Conservation (phyloP, 2,113 vertebrate genomes). For the Psettodes erumei region DNA sequence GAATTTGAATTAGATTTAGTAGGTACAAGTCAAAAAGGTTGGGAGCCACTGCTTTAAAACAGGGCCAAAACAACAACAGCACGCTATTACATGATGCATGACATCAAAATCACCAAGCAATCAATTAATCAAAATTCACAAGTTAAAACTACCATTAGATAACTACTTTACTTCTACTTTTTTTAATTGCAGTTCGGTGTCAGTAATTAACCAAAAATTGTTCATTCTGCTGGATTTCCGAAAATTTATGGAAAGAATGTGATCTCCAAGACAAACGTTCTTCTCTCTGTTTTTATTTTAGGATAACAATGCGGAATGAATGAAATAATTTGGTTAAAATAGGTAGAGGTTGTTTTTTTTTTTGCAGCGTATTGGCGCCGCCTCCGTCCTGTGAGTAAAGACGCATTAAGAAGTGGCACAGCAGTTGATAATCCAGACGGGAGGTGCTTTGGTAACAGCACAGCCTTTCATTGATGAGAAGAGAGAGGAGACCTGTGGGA, state of each 20-base stretch:
- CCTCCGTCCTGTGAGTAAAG: slow-evolving; percentile 67
- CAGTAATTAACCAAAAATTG: neutral
- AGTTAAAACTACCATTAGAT: too few species aligned
- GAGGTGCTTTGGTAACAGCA: slow-evolving; percentile 14
- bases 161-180: too few species aligned
- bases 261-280: neutral
- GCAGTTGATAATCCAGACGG: slow-evolving; percentile 60
- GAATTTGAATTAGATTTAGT: too few species aligned
- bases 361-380: slow-evolving; percentile 48
- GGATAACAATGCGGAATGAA: slow-evolving; percentile 4
- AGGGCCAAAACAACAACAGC: too few species aligned
- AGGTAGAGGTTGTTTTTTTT: slow-evolving; percentile 34
- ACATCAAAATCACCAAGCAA: too few species aligned
- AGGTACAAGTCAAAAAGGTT: too few species aligned
- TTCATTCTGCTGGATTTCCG: too few species aligned
- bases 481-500: neutral
- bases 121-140: too few species aligned
- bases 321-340: slow-evolving; percentile 37
- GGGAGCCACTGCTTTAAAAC: too few species aligned
- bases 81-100: too few species aligned
- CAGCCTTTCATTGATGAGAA: slow-evolving; percentile 18
- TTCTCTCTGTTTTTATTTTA: slow-evolving; percentile 7
- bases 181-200: neutral
- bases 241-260: neutral
- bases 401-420: slow-evolving; percentile 69